Percentiles rank a stretch among this genome's conserved stretches.
These are phyloP conservation scores for Neoaliturus tenellus DNA, from an alignment of 2,888 invertebrate genomes.

Conservation along the genomic window DNA sequence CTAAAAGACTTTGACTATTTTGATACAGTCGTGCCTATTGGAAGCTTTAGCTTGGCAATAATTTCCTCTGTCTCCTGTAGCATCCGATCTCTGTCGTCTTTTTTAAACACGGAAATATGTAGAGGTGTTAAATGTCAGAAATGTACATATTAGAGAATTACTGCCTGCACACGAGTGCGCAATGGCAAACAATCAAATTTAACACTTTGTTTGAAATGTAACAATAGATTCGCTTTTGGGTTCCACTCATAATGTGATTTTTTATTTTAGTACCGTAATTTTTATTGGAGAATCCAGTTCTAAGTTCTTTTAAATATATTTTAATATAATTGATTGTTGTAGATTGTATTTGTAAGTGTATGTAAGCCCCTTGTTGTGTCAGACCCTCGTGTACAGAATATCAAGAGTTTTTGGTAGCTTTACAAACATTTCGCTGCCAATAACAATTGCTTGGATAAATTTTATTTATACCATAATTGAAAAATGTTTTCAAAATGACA, in stretches of 20 bases:
- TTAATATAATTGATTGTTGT: conserved; percentile 49
- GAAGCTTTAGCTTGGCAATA: conserved; percentile 52
- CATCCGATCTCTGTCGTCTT: conserved; percentile 18
- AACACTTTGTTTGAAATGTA: conserved; percentile 11
- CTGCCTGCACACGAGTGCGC: conserved; percentile 42
- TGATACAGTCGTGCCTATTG: conserved; percentile 48
- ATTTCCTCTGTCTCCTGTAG: conserved; percentile 33
- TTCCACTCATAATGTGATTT: not conserved
- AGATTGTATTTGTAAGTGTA: conserved; percentile 52
- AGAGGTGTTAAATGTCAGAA: conserved; percentile 36
- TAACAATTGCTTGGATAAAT: conserved; percentile 48
- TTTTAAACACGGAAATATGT: conserved; percentile 23
- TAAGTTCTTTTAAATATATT: conserved; percentile 37
- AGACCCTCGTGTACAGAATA: conserved; percentile 18
- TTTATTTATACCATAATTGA: conserved; percentile 55
- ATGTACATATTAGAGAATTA: conserved; percentile 50
- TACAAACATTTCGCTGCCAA: conserved; percentile 48
- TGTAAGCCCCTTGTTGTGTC: conserved; percentile 41
- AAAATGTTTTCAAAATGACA: conserved; percentile 57
- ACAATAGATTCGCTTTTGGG: conserved; percentile 12
- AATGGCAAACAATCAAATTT: conserved; percentile 55
- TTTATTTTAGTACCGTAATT: not conserved
- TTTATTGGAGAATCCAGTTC: not conserved
- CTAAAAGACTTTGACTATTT: conserved; percentile 10
- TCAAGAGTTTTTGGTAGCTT: conserved; percentile 48